A percentile compares a stretch with the other conserved stretches of the same genome.
Evolutionary conservation across 2,797 vertebrate genomes (phyloP).

Genomic region (Galaxias olidus): DNA sequence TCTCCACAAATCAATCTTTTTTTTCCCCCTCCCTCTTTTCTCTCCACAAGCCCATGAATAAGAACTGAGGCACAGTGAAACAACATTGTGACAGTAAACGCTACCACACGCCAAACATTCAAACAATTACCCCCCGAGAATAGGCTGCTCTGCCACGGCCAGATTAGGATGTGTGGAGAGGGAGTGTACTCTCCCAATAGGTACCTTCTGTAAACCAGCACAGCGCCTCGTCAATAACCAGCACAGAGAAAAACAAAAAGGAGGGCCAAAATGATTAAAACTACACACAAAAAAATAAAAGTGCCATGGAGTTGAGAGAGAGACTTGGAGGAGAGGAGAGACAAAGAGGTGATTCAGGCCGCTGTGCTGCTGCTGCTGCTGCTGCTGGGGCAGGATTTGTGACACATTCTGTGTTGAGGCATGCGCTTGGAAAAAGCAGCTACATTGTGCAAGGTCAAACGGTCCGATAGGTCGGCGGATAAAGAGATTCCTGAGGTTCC

Average conservation of each 20-base stretch:
- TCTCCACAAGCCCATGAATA: background rate
- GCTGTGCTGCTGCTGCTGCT: background rate
- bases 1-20: constrained; percentile 19
- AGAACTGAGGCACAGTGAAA: background rate
- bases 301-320: background rate
- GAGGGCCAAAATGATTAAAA: too few species aligned
- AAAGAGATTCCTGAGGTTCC: constrained; percentile 4
- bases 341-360: background rate
- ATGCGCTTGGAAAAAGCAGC: background rate
- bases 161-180: too few species aligned
- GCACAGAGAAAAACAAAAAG: too few species aligned
- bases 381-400: background rate
- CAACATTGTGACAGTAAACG: too few species aligned
- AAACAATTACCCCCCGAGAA: too few species aligned
- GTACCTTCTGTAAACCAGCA: too few species aligned
- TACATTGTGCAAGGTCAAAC: constrained; percentile 1
- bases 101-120: too few species aligned
- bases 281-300: too few species aligned
- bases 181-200: too few species aligned
- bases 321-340: background rate
- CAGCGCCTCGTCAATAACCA: too few species aligned
- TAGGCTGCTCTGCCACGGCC: too few species aligned
- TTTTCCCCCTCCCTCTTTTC: too few species aligned
- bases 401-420: background rate
- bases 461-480: background rate